phyloP scores from a whole-genome alignment of 2,797 vertebrate genomes.

The Scomberomorus guttatus region DNA sequence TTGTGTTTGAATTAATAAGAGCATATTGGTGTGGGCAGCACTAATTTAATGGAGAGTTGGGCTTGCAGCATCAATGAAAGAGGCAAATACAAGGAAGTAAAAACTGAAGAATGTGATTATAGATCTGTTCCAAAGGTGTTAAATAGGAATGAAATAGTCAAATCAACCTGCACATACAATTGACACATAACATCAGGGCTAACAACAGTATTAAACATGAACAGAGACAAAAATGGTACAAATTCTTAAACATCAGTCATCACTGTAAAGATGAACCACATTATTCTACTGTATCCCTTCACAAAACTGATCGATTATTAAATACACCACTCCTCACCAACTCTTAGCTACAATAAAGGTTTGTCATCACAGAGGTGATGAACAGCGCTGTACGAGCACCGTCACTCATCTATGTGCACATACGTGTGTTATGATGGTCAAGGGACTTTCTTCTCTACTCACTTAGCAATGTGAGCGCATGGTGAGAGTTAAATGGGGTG shows the following conservation, averaged over 20 bases:
- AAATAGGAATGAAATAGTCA: constrained; percentile 3
- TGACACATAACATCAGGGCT: not conserved
- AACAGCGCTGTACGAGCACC: not conserved
- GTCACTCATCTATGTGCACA: constrained; percentile 11
- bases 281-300: not conserved
- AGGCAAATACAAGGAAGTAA: constrained; percentile 19
- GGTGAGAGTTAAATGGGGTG: constrained; percentile 20
- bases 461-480: constrained; percentile 7
- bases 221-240: not conserved
- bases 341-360: not conserved
- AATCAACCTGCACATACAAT: not conserved
- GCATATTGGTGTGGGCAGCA: constrained; percentile 37
- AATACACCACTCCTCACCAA: not conserved
- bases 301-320: not conserved
- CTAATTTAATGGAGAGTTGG: constrained; percentile 50
- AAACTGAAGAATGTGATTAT: constrained; percentile 9
- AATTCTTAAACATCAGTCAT: not conserved
- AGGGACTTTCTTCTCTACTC: constrained; percentile 13
- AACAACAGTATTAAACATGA: not conserved
- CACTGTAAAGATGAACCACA: not conserved
- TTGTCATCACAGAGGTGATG: not conserved
- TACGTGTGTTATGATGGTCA: constrained; percentile 8
- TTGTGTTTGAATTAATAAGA: constrained; percentile 55
- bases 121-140: not conserved
- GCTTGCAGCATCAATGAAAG: constrained; percentile 33